Percentiles rank a stretch among this genome's conserved stretches.
Conservation (phyloP, 2,113 vertebrate genomes). For the Climacteris rufus region DNA sequence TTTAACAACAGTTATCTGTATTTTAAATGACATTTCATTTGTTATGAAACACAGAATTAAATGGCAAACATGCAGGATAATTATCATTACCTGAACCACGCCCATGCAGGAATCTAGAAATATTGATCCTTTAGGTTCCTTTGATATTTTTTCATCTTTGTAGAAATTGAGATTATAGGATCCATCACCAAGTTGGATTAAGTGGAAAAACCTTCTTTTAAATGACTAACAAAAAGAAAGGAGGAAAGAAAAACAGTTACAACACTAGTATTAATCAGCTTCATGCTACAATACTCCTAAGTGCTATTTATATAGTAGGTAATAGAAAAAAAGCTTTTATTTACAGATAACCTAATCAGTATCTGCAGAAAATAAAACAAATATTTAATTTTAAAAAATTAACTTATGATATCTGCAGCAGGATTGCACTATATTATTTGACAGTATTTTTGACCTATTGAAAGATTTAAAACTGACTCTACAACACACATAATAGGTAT, state of each 20-base stretch:
- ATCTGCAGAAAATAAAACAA: neutral
- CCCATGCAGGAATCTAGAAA: slow-evolving; percentile 99
- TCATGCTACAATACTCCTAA: neutral
- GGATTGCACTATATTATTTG: neutral
- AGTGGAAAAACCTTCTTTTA: slow-evolving; percentile 97
- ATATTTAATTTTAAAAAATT: neutral
- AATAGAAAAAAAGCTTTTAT: neutral
- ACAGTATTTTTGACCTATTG: neutral
- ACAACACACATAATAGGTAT: neutral
- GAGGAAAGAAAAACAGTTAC: neutral
- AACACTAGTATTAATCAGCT: neutral
- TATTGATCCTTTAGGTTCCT: slow-evolving; percentile 98
- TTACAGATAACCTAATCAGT: neutral
- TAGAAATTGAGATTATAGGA: slow-evolving; percentile 99
- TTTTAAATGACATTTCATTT: neutral
- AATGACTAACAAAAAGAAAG: slow-evolving; percentile 82
- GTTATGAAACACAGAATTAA: neutral
- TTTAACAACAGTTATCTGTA: neutral
- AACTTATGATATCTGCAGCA: neutral
- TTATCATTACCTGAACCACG: slow-evolving; percentile 89
- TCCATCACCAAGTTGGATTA: slow-evolving; percentile 94
- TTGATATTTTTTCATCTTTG: slow-evolving; percentile 98
- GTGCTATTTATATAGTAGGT: neutral
- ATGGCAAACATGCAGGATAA: neutral
- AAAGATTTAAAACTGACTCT: neutral